Conservation (phyloP, 1,140 invertebrate species). For the Uloborus diversus region DNA sequence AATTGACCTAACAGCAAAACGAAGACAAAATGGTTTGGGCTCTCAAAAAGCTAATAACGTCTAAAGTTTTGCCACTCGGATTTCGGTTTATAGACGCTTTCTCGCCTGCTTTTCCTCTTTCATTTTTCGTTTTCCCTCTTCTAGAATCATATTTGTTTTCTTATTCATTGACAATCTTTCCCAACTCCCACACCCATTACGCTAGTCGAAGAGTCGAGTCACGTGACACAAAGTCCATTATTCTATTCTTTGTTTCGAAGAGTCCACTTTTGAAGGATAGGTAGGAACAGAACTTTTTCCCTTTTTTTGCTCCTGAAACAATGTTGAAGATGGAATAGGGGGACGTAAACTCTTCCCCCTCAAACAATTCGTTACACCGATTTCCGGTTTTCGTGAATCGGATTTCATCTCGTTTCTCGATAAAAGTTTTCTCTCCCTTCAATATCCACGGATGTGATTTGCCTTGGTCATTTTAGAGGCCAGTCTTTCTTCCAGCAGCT, state of each 20-base stretch:
- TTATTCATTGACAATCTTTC: slow-evolving; percentile 22
- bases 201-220: slow-evolving; percentile 8
- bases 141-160: slow-evolving; percentile 43
- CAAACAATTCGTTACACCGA: slow-evolving; percentile 42
- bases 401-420: slow-evolving; percentile 31
- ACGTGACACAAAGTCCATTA: slow-evolving; percentile 21
- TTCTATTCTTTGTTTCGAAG: slow-evolving; percentile 6
- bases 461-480: no score
- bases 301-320: neutral
- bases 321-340: slow-evolving; percentile 33
- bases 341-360: slow-evolving; percentile 29
- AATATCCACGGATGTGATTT: slow-evolving; percentile 33
- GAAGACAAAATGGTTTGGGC: slow-evolving; percentile 31
- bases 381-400: slow-evolving; percentile 30
- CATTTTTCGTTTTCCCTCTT: neutral
- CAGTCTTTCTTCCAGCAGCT: no score
- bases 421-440: slow-evolving; percentile 43
- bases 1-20: slow-evolving; percentile 10
- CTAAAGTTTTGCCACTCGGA: slow-evolving; percentile 33
- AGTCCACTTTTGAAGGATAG: slow-evolving; percentile 18
- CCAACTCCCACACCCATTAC: neutral
- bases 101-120: neutral
- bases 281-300: neutral
- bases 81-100: slow-evolving; percentile 21
- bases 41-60: slow-evolving; percentile 41